Evolutionary conservation across 2,113 vertebrate species (phyloP).

Genomic region (Crocuta crocuta): DNA sequence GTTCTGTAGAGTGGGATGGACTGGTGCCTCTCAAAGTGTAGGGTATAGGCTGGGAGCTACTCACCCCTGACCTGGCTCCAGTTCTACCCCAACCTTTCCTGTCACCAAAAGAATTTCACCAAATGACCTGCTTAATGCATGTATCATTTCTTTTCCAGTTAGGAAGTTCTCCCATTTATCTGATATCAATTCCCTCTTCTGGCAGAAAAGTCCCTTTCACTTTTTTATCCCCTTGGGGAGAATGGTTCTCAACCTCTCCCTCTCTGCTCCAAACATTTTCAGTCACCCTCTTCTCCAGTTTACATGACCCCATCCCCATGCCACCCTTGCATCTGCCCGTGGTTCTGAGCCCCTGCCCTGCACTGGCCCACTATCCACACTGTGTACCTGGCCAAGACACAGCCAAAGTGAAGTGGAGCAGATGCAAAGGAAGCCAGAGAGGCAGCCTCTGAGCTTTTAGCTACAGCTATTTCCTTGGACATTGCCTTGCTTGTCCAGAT

Average conservation of each 20-base stretch:
- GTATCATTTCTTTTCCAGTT: not conserved
- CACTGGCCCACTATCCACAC: not conserved
- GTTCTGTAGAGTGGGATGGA: not conserved
- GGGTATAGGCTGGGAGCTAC: not conserved
- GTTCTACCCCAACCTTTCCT: not conserved
- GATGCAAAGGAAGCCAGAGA: not conserved
- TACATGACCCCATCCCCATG: fast-evolving
- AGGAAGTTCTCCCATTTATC: not conserved
- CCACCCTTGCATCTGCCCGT: not conserved
- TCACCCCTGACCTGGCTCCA: not conserved
- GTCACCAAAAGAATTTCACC: not conserved
- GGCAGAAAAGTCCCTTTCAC: not conserved
- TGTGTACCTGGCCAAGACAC: not conserved
- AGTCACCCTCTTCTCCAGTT: not conserved
- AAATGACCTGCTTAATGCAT: too few relatives aligned
- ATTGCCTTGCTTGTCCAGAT: conserved; percentile 67
- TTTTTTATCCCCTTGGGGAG: not conserved
- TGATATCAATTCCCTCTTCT: not conserved
- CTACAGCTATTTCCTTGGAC: conserved; percentile 51
- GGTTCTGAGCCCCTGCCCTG: not conserved
- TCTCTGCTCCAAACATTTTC: not conserved
- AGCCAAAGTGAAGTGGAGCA: not conserved
- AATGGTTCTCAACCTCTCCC: not conserved
- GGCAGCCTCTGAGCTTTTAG: not conserved
- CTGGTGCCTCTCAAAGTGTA: not conserved